Percentiles rank a stretch among this genome's conserved stretches.
These are phyloP conservation scores for Knipowitschia caucasica DNA, from an alignment of 2,797 vertebrate genomes.

Conservation along the genomic window DNA sequence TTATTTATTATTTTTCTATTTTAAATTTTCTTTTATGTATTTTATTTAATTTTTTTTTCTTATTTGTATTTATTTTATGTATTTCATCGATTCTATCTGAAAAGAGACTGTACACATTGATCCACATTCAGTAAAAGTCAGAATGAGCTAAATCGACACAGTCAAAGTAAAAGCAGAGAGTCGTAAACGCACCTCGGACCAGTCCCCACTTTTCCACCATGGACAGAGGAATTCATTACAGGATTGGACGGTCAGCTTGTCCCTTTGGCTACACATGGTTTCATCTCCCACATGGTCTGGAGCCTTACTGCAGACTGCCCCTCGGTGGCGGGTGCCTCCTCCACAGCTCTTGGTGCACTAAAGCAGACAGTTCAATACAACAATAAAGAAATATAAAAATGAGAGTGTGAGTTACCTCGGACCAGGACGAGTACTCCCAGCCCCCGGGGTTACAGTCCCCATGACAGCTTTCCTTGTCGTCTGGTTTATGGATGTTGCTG, in stretches of 20 bases:
- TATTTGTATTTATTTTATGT: no score
- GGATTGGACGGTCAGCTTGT: constrained; percentile 83
- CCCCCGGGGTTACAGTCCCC: constrained; percentile 90
- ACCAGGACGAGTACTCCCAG: constrained; percentile 95
- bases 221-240: constrained; percentile 93
- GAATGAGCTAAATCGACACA: no score
- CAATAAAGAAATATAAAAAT: no score
- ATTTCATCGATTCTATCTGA: no score
- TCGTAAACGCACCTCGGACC: constrained; percentile 89
- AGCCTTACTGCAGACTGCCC: constrained; percentile 86
- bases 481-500: constrained; percentile 82
- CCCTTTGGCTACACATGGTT: constrained; percentile 89
- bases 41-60: no score
- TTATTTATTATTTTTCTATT: no score
- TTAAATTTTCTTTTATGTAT: no score
- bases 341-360: constrained; percentile 96
- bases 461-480: constrained; percentile 86
- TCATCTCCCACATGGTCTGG: constrained; percentile 82
- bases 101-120: no score
- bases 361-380: constrained; percentile 14
- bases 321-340: constrained; percentile 83
- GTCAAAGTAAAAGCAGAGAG: no score
- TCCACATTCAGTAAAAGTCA: no score
- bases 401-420: no score
- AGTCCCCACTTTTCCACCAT: constrained; percentile 90